phyloP scores from a whole-genome alignment of 1,140 invertebrate genomes.

The Brevipalpus yothersi region DNA sequence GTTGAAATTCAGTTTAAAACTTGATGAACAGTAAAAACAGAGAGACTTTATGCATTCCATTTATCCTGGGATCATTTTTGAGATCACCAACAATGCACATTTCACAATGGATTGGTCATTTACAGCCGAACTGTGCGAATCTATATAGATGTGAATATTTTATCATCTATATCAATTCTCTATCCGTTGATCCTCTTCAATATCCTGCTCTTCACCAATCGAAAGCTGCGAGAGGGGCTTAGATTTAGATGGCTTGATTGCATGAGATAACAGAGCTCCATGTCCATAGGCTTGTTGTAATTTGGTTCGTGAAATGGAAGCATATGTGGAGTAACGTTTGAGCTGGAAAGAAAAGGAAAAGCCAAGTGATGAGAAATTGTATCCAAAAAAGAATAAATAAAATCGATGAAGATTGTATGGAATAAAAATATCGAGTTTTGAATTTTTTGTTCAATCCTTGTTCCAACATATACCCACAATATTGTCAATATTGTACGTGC shows the following conservation, averaged over 20 bases:
- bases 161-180: background rate
- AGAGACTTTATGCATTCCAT: too few relatives aligned
- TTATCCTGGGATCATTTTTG: too few relatives aligned
- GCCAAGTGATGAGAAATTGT: background rate
- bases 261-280: background rate
- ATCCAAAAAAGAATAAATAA: background rate
- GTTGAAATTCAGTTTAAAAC: too few relatives aligned
- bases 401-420: background rate
- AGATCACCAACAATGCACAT: too few relatives aligned
- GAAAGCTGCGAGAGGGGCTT: background rate
- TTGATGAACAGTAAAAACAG: too few relatives aligned
- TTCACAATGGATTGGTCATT: too few relatives aligned
- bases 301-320: background rate
- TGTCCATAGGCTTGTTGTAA: background rate
- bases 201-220: slow-evolving; percentile 1
- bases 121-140: too few relatives aligned
- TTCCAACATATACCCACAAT: too few relatives aligned
- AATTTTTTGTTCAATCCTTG: background rate
- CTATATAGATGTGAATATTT: too few relatives aligned
- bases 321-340: background rate
- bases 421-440: background rate
- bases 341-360: background rate
- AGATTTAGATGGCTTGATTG: background rate
- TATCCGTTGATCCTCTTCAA: background rate
- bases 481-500: too few relatives aligned